Conservation (phyloP, 2,113 vertebrate species). For the Anoplopoma fimbria region DNA sequence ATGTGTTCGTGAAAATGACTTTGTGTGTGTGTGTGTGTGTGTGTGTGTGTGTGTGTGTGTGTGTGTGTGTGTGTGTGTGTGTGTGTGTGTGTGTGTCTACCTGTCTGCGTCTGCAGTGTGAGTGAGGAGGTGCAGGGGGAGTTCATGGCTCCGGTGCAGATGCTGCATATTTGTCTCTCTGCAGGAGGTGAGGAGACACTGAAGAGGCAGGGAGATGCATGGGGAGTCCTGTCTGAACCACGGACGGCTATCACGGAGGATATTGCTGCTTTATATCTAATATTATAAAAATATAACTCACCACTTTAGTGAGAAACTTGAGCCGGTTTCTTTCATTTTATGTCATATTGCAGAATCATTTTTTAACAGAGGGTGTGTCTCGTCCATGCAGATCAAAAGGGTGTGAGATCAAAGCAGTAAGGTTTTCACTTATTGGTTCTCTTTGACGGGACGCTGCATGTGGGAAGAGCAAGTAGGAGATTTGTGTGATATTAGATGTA, state of each 20-base stretch:
- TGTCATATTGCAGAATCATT: not conserved
- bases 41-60: slow-evolving; percentile 3
- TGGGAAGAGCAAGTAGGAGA: no score
- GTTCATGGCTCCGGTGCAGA: slow-evolving; percentile 1
- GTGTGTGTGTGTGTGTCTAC: not conserved
- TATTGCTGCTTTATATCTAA: not conserved
- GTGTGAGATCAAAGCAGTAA: not conserved
- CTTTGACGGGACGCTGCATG: no score
- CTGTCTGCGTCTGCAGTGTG: slow-evolving; percentile 26
- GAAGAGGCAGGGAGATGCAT: slow-evolving; percentile 1
- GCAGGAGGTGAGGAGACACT: not conserved
- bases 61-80: not conserved
- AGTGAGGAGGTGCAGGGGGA: slow-evolving; percentile 14
- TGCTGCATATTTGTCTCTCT: slow-evolving; percentile 27
- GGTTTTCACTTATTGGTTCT: not conserved
- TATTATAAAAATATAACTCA: not conserved
- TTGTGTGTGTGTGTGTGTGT: not conserved
- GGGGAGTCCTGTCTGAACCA: not conserved
- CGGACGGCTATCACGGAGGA: not conserved
- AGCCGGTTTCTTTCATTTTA: not conserved
- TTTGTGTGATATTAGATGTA: not conserved
- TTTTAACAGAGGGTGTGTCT: no score
- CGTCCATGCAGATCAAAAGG: no score
- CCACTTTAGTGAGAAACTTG: not conserved
- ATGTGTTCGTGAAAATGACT: slow-evolving; percentile 20